A percentile compares a stretch with the other conserved stretches of the same genome.
phyloP scores from a whole-genome alignment of 2,113 vertebrate genomes.

The Heterochromis multidens region DNA sequence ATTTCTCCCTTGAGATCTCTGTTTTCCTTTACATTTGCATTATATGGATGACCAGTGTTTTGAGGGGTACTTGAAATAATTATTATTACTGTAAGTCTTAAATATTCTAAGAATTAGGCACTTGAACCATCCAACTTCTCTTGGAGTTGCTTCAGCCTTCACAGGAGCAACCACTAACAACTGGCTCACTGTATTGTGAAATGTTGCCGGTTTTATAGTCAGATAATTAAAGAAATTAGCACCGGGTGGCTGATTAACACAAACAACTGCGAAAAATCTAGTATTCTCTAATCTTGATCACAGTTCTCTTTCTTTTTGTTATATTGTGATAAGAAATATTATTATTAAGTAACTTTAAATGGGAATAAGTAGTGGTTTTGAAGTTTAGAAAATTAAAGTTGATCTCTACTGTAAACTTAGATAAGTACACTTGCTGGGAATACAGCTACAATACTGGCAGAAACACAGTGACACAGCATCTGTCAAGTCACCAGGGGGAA shows the following conservation, averaged over 20 bases:
- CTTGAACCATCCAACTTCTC: background rate
- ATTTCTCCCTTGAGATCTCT: background rate
- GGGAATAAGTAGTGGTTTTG: no score
- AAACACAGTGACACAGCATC: background rate
- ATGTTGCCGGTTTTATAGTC: background rate
- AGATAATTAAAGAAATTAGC: background rate
- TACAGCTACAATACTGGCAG: background rate
- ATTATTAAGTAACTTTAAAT: no score
- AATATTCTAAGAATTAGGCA: background rate
- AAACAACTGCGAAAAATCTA: background rate
- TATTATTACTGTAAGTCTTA: background rate
- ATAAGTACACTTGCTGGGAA: background rate
- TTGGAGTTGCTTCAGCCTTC: background rate
- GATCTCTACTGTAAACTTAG: background rate
- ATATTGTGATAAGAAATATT: no score
- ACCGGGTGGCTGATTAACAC: background rate
- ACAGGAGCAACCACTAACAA: background rate
- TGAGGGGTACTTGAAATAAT: background rate
- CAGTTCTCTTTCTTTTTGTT: background rate
- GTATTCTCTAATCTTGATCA: background rate
- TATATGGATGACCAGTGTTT: background rate
- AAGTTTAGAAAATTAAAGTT: no score
- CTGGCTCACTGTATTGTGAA: background rate
- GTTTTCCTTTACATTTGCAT: background rate
- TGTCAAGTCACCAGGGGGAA: slow-evolving; percentile 29